These are phyloP conservation scores for Heteractis magnifica DNA, from an alignment of 92 coral and sea anemone species.

Conservation along the genomic window DNA sequence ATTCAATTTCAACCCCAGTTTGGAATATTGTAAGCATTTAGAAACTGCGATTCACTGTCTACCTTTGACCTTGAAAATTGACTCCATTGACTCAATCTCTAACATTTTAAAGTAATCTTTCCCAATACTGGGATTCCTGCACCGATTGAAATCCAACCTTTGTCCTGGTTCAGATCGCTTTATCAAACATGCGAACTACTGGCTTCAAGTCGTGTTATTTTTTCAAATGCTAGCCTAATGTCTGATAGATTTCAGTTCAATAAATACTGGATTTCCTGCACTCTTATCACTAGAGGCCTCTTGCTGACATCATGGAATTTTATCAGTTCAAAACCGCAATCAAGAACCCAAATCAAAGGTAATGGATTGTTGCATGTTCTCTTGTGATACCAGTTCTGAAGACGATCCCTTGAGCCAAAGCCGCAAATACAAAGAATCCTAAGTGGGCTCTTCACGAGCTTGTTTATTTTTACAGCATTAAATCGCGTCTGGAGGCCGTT, in stretches of 20 bases:
- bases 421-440: not conserved
- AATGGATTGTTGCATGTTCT: not conserved
- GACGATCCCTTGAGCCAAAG: not conserved
- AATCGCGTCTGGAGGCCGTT: slow-evolving; percentile 20
- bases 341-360: not conserved
- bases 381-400: not conserved
- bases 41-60: not conserved
- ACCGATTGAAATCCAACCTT: too few species aligned
- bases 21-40: not conserved
- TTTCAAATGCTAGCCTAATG: not conserved
- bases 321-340: slow-evolving; percentile 10
- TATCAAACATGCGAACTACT: too few species aligned
- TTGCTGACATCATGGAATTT: slow-evolving; percentile 7
- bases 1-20: not conserved
- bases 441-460: slow-evolving; percentile 1
- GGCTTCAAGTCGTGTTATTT: too few species aligned
- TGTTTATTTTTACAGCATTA: slow-evolving; percentile 12
- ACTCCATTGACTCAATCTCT: too few species aligned
- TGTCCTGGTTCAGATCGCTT: too few species aligned
- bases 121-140: too few species aligned
- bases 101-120: too few species aligned
- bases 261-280: slow-evolving; percentile 4
- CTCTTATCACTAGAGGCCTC: not conserved
- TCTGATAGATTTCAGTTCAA: not conserved
- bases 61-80: too few species aligned